A percentile compares a stretch with the other conserved stretches of the same genome.
phyloP scores from a whole-genome alignment of 2,797 vertebrate genomes.

The Pelochelys cantorii region DNA sequence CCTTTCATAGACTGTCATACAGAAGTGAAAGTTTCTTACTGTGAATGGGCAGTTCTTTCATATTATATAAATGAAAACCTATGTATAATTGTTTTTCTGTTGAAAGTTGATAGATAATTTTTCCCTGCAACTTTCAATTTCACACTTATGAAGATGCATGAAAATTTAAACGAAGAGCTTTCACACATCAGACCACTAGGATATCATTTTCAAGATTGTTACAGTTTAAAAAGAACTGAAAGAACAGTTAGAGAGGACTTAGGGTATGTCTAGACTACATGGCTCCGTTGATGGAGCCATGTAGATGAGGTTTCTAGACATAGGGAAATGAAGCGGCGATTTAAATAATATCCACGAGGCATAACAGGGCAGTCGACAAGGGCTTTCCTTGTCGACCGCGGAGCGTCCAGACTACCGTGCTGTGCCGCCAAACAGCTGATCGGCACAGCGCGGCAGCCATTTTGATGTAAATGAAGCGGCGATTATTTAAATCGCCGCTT shows the following conservation, averaged over 20 bases:
- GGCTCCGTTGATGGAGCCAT: no score
- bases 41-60: not conserved
- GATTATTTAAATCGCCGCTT: no score
- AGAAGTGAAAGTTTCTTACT: constrained; percentile 10
- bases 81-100: not conserved
- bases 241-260: not conserved
- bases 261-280: no score
- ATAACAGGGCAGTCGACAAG: no score
- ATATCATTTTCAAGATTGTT: not conserved
- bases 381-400: no score
- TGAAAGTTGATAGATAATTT: constrained; percentile 4
- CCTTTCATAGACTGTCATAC: not conserved
- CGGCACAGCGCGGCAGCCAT: no score
- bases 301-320: no score
- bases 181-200: accelerated
- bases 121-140: not conserved
- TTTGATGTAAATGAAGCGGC: no score
- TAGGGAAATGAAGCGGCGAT: no score
- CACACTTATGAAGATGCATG: not conserved
- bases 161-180: not conserved
- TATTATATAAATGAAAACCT: not conserved
- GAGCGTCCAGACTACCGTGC: no score
- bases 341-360: no score
- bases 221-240: not conserved
- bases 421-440: no score